Conservation (phyloP, 2,888 invertebrate species). For the Rhaphigaster nebulosa region DNA sequence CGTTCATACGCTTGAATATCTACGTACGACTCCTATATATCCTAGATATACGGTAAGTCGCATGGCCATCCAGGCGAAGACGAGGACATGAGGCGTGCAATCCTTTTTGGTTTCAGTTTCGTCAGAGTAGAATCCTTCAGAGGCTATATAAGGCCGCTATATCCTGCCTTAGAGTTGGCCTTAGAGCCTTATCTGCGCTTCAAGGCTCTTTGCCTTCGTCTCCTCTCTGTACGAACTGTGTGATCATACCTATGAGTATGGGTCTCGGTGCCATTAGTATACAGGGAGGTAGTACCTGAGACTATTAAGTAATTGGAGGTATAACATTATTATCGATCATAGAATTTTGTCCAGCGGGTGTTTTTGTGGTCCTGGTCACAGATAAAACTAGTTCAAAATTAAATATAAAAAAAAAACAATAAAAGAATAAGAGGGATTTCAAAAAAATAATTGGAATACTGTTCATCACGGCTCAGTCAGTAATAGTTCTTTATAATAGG, state of each 20-base stretch:
- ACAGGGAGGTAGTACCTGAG: not conserved
- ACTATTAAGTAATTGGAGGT: not conserved
- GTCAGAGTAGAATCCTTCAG: constrained; percentile 45
- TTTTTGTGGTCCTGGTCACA: not conserved
- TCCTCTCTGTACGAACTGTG: not conserved
- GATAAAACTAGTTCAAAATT: not conserved
- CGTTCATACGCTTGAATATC: no score
- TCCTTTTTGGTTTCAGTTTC: constrained; percentile 41
- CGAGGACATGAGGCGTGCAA: not conserved
- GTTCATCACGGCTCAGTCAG: no score
- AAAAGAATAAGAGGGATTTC: no score
- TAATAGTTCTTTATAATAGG: no score
- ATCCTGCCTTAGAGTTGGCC: constrained; percentile 46
- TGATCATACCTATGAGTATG: constrained; percentile 6
- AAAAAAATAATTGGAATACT: no score
- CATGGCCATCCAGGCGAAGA: not conserved
- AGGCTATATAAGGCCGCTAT: constrained; percentile 23
- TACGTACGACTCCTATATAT: not conserved
- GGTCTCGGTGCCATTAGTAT: not conserved
- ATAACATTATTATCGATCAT: not conserved
- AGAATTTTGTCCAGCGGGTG: not conserved
- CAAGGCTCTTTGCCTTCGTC: constrained; percentile 3
- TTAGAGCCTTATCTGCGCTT: constrained; percentile 39
- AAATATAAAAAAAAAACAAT: no score
- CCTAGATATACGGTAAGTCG: not conserved